Conservation (phyloP, 1,140 invertebrate genomes). For the Cyclina sinensis region DNA sequence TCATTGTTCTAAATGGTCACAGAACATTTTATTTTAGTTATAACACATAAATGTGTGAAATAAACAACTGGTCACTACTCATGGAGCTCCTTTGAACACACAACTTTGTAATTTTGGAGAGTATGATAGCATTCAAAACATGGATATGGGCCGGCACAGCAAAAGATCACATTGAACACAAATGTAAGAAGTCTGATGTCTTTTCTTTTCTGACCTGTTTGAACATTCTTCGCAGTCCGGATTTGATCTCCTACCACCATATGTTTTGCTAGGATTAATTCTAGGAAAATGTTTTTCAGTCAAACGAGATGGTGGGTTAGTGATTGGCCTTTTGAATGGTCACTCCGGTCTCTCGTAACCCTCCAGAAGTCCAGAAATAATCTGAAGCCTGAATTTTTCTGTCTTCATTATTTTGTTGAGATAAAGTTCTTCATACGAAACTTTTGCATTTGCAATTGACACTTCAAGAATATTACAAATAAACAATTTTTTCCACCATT, state of each 20-base stretch:
- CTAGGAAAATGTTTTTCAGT: neutral
- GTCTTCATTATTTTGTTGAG: neutral
- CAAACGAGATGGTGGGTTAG: neutral
- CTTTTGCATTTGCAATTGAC: neutral
- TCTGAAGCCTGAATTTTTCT: neutral
- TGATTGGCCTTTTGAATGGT: neutral
- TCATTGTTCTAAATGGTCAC: neutral
- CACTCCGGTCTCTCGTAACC: neutral
- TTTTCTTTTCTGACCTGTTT: neutral
- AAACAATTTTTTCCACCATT: slow-evolving; percentile 46
- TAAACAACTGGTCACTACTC: neutral
- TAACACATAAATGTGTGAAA: neutral
- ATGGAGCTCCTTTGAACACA: neutral
- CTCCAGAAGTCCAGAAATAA: neutral
- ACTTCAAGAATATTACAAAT: slow-evolving; percentile 32
- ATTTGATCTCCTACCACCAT: neutral
- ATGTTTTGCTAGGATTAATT: neutral
- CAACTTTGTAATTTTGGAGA: neutral
- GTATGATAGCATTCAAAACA: slow-evolving; percentile 28
- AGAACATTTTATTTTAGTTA: neutral
- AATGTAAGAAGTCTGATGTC: neutral
- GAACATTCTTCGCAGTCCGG: slow-evolving; percentile 25
- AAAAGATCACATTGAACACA: neutral
- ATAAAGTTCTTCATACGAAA: neutral
- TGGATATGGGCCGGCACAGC: neutral